A percentile compares a stretch with the other conserved stretches of the same genome.
Conservation (phyloP, 1,140 invertebrate genomes). For the Zaprionus davidi region DNA sequence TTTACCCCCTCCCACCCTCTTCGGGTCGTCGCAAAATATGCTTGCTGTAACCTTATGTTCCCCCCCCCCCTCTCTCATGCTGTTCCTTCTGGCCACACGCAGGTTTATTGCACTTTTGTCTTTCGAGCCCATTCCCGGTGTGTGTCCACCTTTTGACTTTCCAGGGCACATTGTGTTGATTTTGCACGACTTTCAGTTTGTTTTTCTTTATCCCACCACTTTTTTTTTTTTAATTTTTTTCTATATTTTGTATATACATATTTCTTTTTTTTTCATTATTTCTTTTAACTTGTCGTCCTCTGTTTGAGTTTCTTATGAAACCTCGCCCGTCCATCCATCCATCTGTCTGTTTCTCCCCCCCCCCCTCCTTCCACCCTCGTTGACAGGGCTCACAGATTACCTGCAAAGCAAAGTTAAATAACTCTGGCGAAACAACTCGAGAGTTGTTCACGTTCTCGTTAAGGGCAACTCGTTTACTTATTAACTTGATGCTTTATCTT, state of each 20-base stretch:
- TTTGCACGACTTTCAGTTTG: constrained; percentile 41
- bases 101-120: constrained; percentile 47
- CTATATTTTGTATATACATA: constrained; percentile 14
- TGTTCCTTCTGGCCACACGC: constrained; percentile 12
- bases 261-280: constrained; percentile 21
- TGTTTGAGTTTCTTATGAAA: constrained; percentile 58
- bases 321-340: background rate
- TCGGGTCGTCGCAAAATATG: constrained; percentile 64
- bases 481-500: constrained; percentile 30
- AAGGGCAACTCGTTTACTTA: constrained; percentile 43
- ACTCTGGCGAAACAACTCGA: constrained; percentile 43
- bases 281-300: constrained; percentile 25
- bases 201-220: constrained; percentile 2
- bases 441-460: constrained; percentile 30
- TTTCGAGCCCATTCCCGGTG: constrained; percentile 7
- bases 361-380: background rate
- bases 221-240: constrained; percentile 19
- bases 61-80: background rate
- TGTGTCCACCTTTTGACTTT: constrained; percentile 64
- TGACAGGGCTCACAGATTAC: constrained; percentile 63
- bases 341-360: background rate
- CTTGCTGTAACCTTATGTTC: constrained; percentile 44
- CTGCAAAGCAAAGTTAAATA: constrained; percentile 58
- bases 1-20: constrained; percentile 21
- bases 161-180: constrained; percentile 57